These are phyloP conservation scores for Macrostomum lignano DNA, from an alignment of 1,140 invertebrate genomes.

Conservation along the genomic window DNA sequence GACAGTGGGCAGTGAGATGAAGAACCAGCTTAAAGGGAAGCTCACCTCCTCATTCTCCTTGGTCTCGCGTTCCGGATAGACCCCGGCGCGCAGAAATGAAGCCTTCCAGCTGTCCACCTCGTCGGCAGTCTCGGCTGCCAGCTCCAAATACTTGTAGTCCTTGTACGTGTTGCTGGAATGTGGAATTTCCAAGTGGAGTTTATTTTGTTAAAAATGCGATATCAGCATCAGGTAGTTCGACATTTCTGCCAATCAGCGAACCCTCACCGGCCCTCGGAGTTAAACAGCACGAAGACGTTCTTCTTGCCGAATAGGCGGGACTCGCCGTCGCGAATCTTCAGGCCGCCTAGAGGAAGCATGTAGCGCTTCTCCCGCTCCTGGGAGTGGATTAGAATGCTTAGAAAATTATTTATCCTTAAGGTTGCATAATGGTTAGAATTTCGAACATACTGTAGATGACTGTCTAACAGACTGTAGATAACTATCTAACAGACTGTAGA, in stretches of 20 bases:
- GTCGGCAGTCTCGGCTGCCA: slow-evolving; percentile 84
- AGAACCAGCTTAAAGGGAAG: too few species aligned
- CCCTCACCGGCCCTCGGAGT: slow-evolving; percentile 48
- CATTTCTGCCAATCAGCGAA: not conserved
- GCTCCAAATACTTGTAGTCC: slow-evolving; percentile 35
- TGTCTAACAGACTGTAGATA: not conserved
- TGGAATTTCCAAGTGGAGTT: slow-evolving; percentile 2
- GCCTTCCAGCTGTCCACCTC: slow-evolving; percentile 99
- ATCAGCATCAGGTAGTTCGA: not conserved
- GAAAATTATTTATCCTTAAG: slow-evolving; percentile 1
- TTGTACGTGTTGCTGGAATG: slow-evolving; percentile 25
- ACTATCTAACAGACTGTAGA: not conserved
- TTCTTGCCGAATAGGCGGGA: slow-evolving; percentile 87
- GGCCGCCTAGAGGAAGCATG: slow-evolving; percentile 80
- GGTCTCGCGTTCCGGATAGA: slow-evolving; percentile 78
- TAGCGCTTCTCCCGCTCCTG: slow-evolving; percentile 96
- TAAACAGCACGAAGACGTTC: slow-evolving; percentile 88
- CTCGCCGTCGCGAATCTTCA: slow-evolving; percentile 84
- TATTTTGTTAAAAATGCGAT: not conserved
- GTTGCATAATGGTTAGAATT: not conserved
- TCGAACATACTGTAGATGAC: slow-evolving; percentile 4
- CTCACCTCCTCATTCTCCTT: slow-evolving; percentile 50
- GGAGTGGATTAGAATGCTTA: slow-evolving; percentile 8
- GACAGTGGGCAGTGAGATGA: too few species aligned
- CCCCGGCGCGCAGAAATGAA: slow-evolving; percentile 82